Conservation (phyloP, 1,140 invertebrate species). For the Goniozus legneri region DNA sequence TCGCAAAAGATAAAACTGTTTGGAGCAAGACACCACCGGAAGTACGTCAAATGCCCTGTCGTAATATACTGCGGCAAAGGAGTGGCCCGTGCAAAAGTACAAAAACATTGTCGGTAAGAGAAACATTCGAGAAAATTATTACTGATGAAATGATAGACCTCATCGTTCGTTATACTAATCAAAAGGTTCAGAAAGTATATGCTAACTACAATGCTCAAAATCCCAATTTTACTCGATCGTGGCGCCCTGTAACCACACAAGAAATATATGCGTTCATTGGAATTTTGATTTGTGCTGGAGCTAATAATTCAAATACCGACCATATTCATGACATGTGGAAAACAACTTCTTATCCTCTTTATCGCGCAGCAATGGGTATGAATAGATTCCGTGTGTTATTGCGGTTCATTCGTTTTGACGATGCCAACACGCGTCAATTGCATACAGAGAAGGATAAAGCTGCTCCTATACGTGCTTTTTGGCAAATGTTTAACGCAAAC, state of each 20-base stretch:
- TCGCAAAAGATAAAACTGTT: conserved; percentile 17
- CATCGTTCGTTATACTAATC: conserved; percentile 26
- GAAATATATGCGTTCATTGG: conserved; percentile 20
- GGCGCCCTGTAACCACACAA: conserved; percentile 8
- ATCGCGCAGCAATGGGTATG: conserved; percentile 23
- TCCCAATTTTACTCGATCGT: conserved; percentile 3
- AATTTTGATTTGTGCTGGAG: conserved; percentile 15
- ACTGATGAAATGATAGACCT: conserved; percentile 21
- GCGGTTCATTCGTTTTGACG: conserved; percentile 35
- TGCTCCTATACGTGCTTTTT: conserved; percentile 23
- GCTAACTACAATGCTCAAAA: conserved; percentile 19
- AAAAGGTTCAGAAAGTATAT: conserved; percentile 21
- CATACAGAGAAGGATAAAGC: conserved; percentile 25
- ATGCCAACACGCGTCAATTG: conserved; percentile 21
- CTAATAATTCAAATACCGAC: conserved; percentile 17
- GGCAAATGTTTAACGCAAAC: conserved; percentile 17
- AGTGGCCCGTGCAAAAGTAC: conserved; percentile 18
- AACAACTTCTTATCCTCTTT: conserved; percentile 21
- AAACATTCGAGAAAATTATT: conserved; percentile 22
- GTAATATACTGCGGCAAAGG: conserved; percentile 21
- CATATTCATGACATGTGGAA: conserved; percentile 16
- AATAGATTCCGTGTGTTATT: conserved; percentile 24
- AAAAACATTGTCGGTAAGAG: conserved; percentile 10
- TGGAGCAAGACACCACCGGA: conserved; percentile 17
- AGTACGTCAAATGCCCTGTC: conserved; percentile 13